A percentile compares a stretch with the other conserved stretches of the same genome.
Evolutionary conservation across 2,797 vertebrate genomes (phyloP).

Genomic region (Myripristis jacobus): DNA sequence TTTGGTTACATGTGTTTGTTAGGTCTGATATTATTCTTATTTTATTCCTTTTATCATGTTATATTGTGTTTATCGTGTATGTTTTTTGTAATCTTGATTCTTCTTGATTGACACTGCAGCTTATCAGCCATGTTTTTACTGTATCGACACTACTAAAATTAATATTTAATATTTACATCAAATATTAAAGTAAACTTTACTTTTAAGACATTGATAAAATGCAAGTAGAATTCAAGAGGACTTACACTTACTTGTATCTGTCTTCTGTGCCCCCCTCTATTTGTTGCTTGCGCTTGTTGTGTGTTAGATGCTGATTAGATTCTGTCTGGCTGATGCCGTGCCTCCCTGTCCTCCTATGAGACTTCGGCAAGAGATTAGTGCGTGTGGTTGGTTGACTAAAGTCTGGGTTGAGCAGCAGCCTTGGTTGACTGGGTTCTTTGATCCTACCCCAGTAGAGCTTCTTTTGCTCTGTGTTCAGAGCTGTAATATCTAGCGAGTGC

Average conservation of each 20-base stretch:
- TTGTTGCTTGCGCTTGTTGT: conserved; percentile 36
- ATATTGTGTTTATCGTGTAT: no score
- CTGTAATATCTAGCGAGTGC: conserved; percentile 16
- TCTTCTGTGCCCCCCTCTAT: conserved; percentile 11
- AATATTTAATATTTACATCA: background rate
- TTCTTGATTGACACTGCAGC: no score
- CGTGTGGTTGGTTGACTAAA: conserved; percentile 74
- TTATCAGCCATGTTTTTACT: no score
- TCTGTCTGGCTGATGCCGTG: conserved; percentile 55
- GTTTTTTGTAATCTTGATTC: no score
- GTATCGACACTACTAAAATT: background rate
- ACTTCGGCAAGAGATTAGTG: conserved; percentile 68
- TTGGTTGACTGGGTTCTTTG: conserved; percentile 76
- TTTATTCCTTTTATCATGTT: no score
- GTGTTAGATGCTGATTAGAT: conserved; percentile 60
- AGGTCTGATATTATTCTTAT: no score
- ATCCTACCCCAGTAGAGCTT: conserved; percentile 73
- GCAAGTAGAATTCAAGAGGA: background rate
- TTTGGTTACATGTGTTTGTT: no score
- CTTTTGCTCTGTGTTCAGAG: conserved; percentile 52
- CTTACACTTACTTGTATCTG: conserved; percentile 19
- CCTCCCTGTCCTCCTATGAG: conserved; percentile 50
- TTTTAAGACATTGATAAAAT: background rate
- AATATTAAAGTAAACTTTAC: no score
- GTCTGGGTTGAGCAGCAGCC: conserved; percentile 71